A percentile compares a stretch with the other conserved stretches of the same genome.
phyloP scores from a whole-genome alignment of 2,888 invertebrate genomes.

The Eupeodes latifasciatus region DNA sequence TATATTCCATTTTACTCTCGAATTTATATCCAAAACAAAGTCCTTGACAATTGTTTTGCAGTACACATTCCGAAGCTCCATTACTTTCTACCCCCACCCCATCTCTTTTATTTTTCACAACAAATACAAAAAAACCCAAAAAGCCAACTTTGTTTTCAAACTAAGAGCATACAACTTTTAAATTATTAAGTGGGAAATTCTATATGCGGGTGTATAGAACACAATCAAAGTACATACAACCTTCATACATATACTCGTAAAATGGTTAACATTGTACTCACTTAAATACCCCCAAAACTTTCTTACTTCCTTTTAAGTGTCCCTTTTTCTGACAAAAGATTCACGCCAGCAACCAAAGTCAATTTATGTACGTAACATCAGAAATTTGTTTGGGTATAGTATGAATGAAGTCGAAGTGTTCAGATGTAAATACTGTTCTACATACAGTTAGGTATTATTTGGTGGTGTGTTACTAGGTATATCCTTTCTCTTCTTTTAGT shows the following conservation, averaged over 20 bases:
- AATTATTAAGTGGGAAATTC: conserved; percentile 24
- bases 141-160: conserved; percentile 5
- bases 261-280: not conserved
- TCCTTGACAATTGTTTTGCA: conserved; percentile 7
- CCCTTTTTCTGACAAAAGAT: conserved; percentile 22
- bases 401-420: not conserved
- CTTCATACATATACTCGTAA: not conserved
- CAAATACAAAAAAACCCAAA: conserved; percentile 1
- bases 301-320: not conserved
- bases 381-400: not conserved
- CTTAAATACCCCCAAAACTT: not conserved
- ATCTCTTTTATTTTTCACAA: not conserved
- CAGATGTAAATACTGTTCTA: not conserved
- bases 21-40: not conserved
- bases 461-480: not conserved
- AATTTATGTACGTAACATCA: conserved; percentile 1
- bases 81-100: not conserved
- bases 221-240: not conserved
- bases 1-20: not conserved
- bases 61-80: not conserved
- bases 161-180: not conserved
- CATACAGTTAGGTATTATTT: not conserved
- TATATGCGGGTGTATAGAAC: not conserved
- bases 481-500: not conserved
- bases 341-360: not conserved